Base-by-base conservation (phyloP, 2,888 invertebrate species). In the Drosophila kanekoi region DNA sequence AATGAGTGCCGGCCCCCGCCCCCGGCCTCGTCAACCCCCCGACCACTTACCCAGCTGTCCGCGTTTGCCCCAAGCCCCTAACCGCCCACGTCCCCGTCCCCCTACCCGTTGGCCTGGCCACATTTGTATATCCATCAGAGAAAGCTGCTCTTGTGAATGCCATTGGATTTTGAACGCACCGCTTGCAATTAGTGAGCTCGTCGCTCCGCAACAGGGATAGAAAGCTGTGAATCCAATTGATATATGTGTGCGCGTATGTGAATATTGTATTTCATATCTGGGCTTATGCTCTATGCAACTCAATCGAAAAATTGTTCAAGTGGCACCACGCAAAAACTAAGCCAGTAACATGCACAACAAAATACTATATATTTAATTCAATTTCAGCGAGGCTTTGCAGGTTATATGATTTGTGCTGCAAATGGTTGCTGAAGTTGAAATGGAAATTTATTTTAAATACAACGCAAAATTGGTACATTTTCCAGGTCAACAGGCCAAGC, bases 111-210 rank as follows among this genome's bases (percentile, higher is more conserved):
- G 20, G 43, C 53, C 37, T 41, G 52, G 40, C 58, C 54, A 59
- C 73, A 49, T 52, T 32, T 45, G 23, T 18, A 33, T 28, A 54
- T 51, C 62, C 64, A 51, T 60, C 45, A 23, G 43, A 49, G 41
- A 65, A 32, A 54, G 57, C 72, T 69, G 58, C 77, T 68, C 65
- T 70, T 77, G 43, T 70, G 63, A 67, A 73, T 68, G 59, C 75
- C 71, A 69, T 68, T 75, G 70, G 79, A 68, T 66, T 76, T 62
- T 70, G 52, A 64, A 57, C 75, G 82, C 81, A 81, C 63, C 69
- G 79, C 74, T 79, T 71, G 77, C 88, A 87, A 87, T 85, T 85
- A 87, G 82, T 74, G 68, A 69, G 66, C 68, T 74, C 59, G 23
- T 57, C 48, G 48, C 37, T 73, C 35, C 43, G 45, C 23, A 64